These are phyloP conservation scores for Andrena cerasifolii DNA, from an alignment of 1,140 invertebrate species.

Conservation along the genomic window DNA sequence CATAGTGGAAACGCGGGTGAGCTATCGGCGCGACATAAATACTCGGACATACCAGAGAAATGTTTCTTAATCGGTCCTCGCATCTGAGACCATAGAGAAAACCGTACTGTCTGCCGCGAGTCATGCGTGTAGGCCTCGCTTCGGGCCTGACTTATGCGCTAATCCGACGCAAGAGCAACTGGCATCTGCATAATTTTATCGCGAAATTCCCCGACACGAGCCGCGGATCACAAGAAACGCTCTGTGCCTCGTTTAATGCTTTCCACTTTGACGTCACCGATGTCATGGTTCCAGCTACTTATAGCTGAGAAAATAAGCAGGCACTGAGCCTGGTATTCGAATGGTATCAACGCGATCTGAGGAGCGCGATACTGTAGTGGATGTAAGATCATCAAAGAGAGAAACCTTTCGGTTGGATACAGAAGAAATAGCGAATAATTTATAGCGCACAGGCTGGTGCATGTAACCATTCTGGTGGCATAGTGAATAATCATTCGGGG, in stretches of 20 bases:
- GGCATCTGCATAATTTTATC: conserved; percentile 41
- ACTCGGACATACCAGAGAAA: neutral
- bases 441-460: too few relatives aligned
- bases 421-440: too few relatives aligned
- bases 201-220: neutral
- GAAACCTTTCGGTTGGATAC: too few relatives aligned
- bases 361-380: too few relatives aligned
- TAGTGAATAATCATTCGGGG: too few relatives aligned
- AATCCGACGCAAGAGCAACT: conserved; percentile 3
- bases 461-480: too few relatives aligned
- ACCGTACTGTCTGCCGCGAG: conserved; percentile 20
- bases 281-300: conserved; percentile 14
- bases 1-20: neutral
- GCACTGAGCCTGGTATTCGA: neutral
- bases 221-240: conserved; percentile 22
- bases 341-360: too few relatives aligned
- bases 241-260: conserved; percentile 9
- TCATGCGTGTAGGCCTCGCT: conserved; percentile 14
- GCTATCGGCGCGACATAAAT: neutral
- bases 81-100: neutral
- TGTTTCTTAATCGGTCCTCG: neutral
- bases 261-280: conserved; percentile 14
- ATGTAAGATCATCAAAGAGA: too few relatives aligned
- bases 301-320: neutral
- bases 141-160: conserved; percentile 10